Evolutionary conservation across 2,888 invertebrate species (phyloP).

Genomic region (Campaea margaritaria): DNA sequence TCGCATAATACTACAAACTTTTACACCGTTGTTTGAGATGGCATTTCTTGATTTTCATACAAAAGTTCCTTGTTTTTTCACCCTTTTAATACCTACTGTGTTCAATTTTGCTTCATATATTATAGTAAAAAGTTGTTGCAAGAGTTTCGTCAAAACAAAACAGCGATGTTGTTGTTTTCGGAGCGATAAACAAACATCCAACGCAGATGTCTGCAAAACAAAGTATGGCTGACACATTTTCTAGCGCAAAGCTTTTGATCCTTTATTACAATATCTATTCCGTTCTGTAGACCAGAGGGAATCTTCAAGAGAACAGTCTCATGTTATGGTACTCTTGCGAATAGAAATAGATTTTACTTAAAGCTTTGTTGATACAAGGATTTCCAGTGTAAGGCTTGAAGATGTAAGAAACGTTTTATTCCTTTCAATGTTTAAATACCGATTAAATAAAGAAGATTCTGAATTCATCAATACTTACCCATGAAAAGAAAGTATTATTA

Average conservation of each 20-base stretch:
- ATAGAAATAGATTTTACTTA: constrained; percentile 8
- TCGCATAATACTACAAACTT: background rate
- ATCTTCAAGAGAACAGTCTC: background rate
- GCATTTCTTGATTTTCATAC: constrained; percentile 3
- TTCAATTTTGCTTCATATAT: background rate
- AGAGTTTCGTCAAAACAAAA: constrained; percentile 9
- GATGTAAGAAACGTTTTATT: too few species aligned
- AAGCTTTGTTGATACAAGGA: too few species aligned
- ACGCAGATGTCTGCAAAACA: constrained; percentile 16
- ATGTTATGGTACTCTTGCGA: background rate
- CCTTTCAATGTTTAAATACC: too few species aligned
- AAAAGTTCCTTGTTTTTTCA: constrained; percentile 4
- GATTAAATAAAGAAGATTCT: too few species aligned
- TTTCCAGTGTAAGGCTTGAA: too few species aligned
- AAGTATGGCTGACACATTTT: constrained; percentile 22
- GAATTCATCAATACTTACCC: too few species aligned
- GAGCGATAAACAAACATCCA: constrained; percentile 19
- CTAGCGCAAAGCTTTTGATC: constrained; percentile 21
- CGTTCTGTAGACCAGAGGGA: background rate
- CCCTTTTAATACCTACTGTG: background rate
- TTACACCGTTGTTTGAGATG: background rate
- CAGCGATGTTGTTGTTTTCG: constrained; percentile 18
- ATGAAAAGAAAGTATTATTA: too few species aligned
- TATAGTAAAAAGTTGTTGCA: constrained; percentile 13
- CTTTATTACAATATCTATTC: constrained; percentile 25